Percentiles rank a stretch among this genome's conserved stretches.
phyloP scores from a whole-genome alignment of 2,113 vertebrate genomes.

The Copsychus sechellarum region DNA sequence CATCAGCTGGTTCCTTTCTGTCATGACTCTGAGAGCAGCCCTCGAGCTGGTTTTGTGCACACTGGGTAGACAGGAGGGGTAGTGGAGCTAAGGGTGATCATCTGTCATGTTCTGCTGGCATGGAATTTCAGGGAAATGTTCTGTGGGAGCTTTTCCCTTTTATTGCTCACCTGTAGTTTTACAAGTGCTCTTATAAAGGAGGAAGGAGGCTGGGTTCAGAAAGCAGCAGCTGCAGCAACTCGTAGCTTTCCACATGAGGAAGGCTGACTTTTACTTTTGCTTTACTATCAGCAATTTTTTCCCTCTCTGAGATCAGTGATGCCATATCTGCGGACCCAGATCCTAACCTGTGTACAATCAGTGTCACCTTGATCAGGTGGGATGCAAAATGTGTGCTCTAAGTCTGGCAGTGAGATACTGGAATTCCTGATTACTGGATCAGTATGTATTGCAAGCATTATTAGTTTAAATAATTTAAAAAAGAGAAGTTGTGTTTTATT shows the following conservation, averaged over 20 bases:
- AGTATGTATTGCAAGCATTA: neutral
- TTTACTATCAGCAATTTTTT: neutral
- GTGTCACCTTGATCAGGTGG: neutral
- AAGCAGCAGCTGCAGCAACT: neutral
- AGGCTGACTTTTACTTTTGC: neutral
- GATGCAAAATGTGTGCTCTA: neutral
- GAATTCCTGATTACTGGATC: neutral
- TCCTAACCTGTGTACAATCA: neutral
- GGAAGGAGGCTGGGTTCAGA: neutral
- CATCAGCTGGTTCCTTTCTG: neutral
- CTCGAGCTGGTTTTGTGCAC: neutral
- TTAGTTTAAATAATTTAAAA: neutral
- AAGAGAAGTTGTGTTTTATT: neutral
- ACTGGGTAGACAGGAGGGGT: accelerated
- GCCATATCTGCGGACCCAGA: neutral
- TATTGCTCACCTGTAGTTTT: neutral
- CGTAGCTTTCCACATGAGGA: neutral
- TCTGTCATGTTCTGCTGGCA: neutral
- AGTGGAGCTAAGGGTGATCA: neutral
- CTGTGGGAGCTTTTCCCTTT: neutral
- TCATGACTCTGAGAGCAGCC: neutral
- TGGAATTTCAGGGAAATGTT: neutral
- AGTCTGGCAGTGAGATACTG: neutral
- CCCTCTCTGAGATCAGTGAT: neutral
- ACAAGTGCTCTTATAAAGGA: neutral